These are phyloP conservation scores for Zoroaster sp. DNA, from an alignment of 53 echinoderm and acorn worm genomes.

Conservation along the genomic window DNA sequence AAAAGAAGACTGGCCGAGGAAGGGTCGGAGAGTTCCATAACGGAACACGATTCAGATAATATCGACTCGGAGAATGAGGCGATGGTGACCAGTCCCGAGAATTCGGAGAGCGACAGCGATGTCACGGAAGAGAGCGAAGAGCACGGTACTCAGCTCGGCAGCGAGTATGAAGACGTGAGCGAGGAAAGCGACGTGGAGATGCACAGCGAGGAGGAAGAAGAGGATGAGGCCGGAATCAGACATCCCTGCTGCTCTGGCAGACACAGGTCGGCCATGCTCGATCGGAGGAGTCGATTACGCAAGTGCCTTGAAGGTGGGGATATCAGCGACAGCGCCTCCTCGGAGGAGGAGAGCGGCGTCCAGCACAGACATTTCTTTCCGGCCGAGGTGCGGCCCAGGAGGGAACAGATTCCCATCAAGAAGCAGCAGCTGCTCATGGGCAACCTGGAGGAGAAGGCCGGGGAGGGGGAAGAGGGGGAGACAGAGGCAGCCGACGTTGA, in stretches of 20 bases:
- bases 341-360: conserved; percentile 17
- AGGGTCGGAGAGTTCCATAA: conserved; percentile 63
- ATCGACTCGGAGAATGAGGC: conserved; percentile 87
- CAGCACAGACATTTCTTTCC: conserved; percentile 29
- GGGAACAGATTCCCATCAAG: not conserved
- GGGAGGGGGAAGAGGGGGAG: conserved; percentile 5
- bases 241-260: conserved; percentile 22
- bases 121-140: conserved; percentile 74
- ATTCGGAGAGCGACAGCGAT: conserved; percentile 73
- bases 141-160: conserved; percentile 56
- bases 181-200: conserved; percentile 72
- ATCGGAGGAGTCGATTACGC: conserved; percentile 13
- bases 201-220: conserved; percentile 62
- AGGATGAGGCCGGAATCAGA: not conserved
- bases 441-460: conserved; percentile 27
- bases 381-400: conserved; percentile 8
- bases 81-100: conserved; percentile 81
- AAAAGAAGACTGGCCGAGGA: conserved; percentile 53
- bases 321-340: conserved; percentile 23
- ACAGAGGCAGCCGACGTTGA: conserved; percentile 18
- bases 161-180: conserved; percentile 81
- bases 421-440: conserved; percentile 22
- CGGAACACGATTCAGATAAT: conserved; percentile 79
- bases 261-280: conserved; percentile 18
- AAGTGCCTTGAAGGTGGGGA: conserved; percentile 47